Evolutionary conservation across 2,113 vertebrate species (phyloP).

Genomic region (Trachemys scripta): DNA sequence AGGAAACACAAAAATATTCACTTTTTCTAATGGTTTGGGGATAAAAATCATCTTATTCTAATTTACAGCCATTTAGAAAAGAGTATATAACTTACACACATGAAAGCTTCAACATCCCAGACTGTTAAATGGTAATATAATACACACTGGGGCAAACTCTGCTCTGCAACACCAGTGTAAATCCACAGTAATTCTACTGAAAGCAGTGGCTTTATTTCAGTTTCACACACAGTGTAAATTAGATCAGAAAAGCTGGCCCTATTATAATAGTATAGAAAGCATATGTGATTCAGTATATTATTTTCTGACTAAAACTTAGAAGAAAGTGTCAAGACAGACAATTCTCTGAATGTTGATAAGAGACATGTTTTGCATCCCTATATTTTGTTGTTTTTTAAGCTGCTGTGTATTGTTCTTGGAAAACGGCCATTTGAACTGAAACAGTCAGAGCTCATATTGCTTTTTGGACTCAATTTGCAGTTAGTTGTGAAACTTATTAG

Average conservation of each 20-base stretch:
- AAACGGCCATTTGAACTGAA: slow-evolving; percentile 25
- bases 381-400: slow-evolving; percentile 59
- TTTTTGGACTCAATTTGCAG: slow-evolving; percentile 34
- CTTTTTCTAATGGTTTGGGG: neutral
- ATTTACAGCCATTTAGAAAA: neutral
- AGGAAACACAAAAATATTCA: neutral
- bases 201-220: neutral
- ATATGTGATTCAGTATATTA: neutral
- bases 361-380: slow-evolving; percentile 25
- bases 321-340: neutral
- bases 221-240: neutral
- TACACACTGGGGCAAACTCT: neutral
- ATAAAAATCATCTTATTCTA: neutral
- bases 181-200: neutral
- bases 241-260: slow-evolving; percentile 5
- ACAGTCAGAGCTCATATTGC: neutral
- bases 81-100: neutral
- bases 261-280: neutral
- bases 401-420: slow-evolving; percentile 40
- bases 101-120: neutral
- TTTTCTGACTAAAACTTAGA: neutral
- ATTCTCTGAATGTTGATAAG: slow-evolving; percentile 44
- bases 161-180: neutral
- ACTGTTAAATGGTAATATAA: neutral
- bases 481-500: neutral